phyloP scores from a whole-genome alignment of 2,888 invertebrate genomes.

The Platycheirus albimanus region DNA sequence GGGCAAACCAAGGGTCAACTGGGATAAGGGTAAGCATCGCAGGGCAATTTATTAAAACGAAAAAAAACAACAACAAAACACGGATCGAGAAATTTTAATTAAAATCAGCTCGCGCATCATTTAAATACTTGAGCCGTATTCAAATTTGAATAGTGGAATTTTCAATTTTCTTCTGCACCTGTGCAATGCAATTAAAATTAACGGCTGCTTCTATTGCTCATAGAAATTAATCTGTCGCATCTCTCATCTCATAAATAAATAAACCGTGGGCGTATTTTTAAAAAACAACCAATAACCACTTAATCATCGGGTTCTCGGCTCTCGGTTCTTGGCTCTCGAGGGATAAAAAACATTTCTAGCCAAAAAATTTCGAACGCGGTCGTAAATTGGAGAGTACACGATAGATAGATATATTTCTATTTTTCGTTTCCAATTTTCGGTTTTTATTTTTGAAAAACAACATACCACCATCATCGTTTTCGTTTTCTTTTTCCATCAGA shows the following conservation, averaged over 20 bases:
- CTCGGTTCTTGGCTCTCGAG: too few relatives aligned
- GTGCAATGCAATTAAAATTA: conserved; percentile 63
- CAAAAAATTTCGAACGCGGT: conserved; percentile 35
- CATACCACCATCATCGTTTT: conserved; percentile 29
- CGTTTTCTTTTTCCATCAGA: conserved; percentile 47
- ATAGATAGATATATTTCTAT: conserved; percentile 27
- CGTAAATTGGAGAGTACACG: conserved; percentile 43
- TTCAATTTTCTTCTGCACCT: conserved; percentile 52
- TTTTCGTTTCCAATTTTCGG: conserved; percentile 37
- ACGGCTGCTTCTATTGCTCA: conserved; percentile 63
- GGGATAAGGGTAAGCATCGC: conserved; percentile 87
- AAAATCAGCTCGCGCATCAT: conserved; percentile 28
- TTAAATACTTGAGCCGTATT: conserved; percentile 26
- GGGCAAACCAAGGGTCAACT: conserved; percentile 90
- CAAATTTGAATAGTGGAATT: conserved; percentile 35
- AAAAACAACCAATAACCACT: conserved; percentile 57
- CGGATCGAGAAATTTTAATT: conserved; percentile 5
- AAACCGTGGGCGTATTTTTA: conserved; percentile 50
- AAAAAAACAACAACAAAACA: neutral
- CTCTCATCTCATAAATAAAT: conserved; percentile 60
- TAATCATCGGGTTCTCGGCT: conserved; percentile 44
- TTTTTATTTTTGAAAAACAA: conserved; percentile 62
- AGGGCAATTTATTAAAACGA: too few relatives aligned
- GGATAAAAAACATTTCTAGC: conserved; percentile 21
- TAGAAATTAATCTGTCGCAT: conserved; percentile 55